A percentile compares a stretch with the other conserved stretches of the same genome.
phyloP scores from a whole-genome alignment of 1,140 invertebrate species.

The Zaprionus vittiger region DNA sequence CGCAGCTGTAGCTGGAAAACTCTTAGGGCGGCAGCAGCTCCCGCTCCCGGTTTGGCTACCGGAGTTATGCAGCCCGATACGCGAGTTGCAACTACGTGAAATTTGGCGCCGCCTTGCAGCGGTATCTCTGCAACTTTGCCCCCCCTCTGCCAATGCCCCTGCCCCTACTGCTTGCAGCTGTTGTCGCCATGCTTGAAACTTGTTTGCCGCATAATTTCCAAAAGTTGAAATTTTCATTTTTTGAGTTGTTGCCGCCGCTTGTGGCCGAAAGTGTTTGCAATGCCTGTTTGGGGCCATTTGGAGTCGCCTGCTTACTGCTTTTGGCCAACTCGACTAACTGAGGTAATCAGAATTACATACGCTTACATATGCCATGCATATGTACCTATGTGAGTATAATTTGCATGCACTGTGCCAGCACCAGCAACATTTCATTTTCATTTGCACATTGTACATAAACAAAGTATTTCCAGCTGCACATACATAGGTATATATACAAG shows the following conservation, averaged over 20 bases:
- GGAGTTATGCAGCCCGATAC: slow-evolving; percentile 31
- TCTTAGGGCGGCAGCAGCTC: slow-evolving; percentile 13
- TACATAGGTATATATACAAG: no score
- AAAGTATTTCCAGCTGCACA: not conserved
- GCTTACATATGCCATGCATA: not conserved
- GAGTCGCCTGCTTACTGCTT: slow-evolving; percentile 30
- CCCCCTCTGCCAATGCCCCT: no score
- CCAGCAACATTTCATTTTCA: not conserved
- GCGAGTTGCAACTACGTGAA: slow-evolving; percentile 30
- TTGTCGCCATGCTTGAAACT: slow-evolving; percentile 50
- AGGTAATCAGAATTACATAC: slow-evolving; percentile 61
- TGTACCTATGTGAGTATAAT: slow-evolving; percentile 9
- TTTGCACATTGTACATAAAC: not conserved
- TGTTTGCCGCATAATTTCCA: slow-evolving; percentile 71
- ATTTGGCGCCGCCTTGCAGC: slow-evolving; percentile 9
- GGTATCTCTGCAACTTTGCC: no score
- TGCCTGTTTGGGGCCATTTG: slow-evolving; percentile 29
- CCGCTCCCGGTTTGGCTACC: slow-evolving; percentile 15
- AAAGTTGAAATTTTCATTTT: slow-evolving; percentile 73
- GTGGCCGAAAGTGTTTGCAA: slow-evolving; percentile 58
- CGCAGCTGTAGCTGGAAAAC: slow-evolving; percentile 11
- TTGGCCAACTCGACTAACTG: slow-evolving; percentile 37
- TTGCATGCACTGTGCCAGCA: slow-evolving; percentile 27
- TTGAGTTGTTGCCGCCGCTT: slow-evolving; percentile 36
- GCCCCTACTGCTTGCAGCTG: slow-evolving; percentile 19